These are phyloP conservation scores for Rhingia rostrata DNA, from an alignment of 2,888 invertebrate genomes.

Conservation along the genomic window DNA sequence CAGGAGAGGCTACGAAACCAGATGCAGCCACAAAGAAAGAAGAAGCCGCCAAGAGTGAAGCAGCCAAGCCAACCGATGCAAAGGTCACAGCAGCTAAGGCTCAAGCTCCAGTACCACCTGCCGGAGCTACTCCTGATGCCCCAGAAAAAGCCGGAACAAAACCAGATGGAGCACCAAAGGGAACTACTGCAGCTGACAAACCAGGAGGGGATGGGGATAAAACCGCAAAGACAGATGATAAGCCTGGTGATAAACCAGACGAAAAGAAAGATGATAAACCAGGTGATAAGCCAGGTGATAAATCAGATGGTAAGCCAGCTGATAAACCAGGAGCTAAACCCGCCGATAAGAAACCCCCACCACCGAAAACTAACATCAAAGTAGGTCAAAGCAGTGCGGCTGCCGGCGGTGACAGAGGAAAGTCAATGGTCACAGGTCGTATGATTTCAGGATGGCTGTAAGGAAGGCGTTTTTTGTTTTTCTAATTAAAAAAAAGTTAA, in stretches of 20 bases:
- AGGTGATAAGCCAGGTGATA: conserved; percentile 75
- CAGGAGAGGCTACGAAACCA: conserved; percentile 78
- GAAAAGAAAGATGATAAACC: conserved; percentile 74
- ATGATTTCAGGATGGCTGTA: conserved; percentile 90
- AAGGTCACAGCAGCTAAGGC: conserved; percentile 76
- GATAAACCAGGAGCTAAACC: conserved; percentile 60
- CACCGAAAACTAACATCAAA: conserved; percentile 79
- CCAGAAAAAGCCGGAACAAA: conserved; percentile 79
- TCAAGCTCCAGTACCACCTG: conserved; percentile 76
- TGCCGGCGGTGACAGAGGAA: conserved; percentile 85
- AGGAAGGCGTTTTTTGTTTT: conserved; percentile 69
- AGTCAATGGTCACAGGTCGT: conserved; percentile 89
- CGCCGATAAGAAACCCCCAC: conserved; percentile 79
- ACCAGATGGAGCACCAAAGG: conserved; percentile 74
- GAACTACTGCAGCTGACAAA: conserved; percentile 77
- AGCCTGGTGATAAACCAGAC: conserved; percentile 73
- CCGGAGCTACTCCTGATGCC: conserved; percentile 82
- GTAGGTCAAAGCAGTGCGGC: conserved; percentile 82
- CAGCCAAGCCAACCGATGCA: conserved; percentile 77
- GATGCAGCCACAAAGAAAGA: conserved; percentile 80
- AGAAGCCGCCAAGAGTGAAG: conserved; percentile 77
- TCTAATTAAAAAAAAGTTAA: conserved; percentile 27
- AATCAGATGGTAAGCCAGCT: conserved; percentile 63
- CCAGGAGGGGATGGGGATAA: conserved; percentile 76
- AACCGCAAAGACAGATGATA: conserved; percentile 72